A percentile compares a stretch with the other conserved stretches of the same genome.
phyloP scores from a whole-genome alignment of 2,888 invertebrate genomes.

The Pteria penguin region DNA sequence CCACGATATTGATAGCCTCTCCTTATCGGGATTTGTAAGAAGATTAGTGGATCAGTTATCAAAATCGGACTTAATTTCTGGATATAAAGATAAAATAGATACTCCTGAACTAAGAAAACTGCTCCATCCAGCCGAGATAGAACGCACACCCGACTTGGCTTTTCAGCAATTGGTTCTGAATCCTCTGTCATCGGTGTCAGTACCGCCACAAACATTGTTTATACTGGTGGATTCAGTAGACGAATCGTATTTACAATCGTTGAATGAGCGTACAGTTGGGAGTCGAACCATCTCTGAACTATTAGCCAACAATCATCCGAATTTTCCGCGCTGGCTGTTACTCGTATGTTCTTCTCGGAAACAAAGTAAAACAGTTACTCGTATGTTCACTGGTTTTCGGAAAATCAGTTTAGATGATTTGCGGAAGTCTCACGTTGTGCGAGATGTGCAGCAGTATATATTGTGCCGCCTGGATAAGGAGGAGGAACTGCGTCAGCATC shows the following conservation, averaged over 20 bases:
- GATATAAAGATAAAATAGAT: slow-evolving; percentile 79
- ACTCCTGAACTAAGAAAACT: slow-evolving; percentile 88
- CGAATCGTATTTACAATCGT: slow-evolving; percentile 82
- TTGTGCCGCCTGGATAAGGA: slow-evolving; percentile 91
- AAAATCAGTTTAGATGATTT: slow-evolving; percentile 95
- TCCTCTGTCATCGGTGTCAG: slow-evolving; percentile 91
- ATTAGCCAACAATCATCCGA: slow-evolving; percentile 92
- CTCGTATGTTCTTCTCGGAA: slow-evolving; percentile 91
- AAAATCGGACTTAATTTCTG: slow-evolving; percentile 68
- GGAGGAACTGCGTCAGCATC: slow-evolving; percentile 91
- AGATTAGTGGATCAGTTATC: slow-evolving; percentile 85
- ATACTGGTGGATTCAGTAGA: slow-evolving; percentile 95
- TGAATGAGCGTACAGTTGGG: slow-evolving; percentile 66
- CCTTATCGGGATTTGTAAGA: slow-evolving; percentile 89
- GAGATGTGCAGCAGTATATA: slow-evolving; percentile 97
- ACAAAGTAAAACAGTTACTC: slow-evolving; percentile 88
- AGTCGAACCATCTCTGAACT: slow-evolving; percentile 83
- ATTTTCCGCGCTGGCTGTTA: slow-evolving; percentile 95
- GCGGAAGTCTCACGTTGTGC: slow-evolving; percentile 89
- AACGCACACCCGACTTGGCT: slow-evolving; percentile 93
- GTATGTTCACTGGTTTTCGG: slow-evolving; percentile 89
- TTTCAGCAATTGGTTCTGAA: slow-evolving; percentile 92
- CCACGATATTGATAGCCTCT: slow-evolving; percentile 84
- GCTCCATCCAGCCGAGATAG: slow-evolving; percentile 88
- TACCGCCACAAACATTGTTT: slow-evolving; percentile 89